These are phyloP conservation scores for Aspidiotus rigidus DNA, from an alignment of 2,888 invertebrate species.

Conservation along the genomic window DNA sequence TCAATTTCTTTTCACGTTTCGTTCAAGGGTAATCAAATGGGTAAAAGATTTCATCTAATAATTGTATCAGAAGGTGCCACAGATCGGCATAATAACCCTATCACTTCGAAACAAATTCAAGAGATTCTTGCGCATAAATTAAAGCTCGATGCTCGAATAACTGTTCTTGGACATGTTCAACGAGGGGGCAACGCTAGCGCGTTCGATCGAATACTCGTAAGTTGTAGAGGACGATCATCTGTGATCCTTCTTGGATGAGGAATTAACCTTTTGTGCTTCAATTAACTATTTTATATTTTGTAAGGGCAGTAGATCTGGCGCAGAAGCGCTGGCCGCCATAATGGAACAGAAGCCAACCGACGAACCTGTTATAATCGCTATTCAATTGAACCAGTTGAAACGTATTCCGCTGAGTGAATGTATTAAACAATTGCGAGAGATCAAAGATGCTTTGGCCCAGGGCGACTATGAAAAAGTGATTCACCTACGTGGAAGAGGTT, in stretches of 20 bases:
- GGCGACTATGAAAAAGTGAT: not conserved
- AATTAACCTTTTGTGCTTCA: too few relatives aligned
- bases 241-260: too few relatives aligned
- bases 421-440: constrained; percentile 4
- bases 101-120: constrained; percentile 84
- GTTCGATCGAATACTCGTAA: constrained; percentile 91
- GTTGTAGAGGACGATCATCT: constrained; percentile 37
- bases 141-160: constrained; percentile 92
- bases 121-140: constrained; percentile 80
- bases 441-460: not conserved
- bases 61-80: constrained; percentile 97
- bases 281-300: not conserved
- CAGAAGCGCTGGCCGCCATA: constrained; percentile 8
- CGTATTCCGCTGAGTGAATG: not conserved
- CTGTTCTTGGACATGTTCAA: constrained; percentile 97
- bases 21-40: constrained; percentile 67
- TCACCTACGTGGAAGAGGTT: constrained; percentile 17
- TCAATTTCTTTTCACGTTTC: not conserved
- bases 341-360: constrained; percentile 15
- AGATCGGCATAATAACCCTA: constrained; percentile 83
- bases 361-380: constrained; percentile 16
- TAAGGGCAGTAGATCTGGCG: constrained; percentile 25
- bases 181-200: constrained; percentile 97
- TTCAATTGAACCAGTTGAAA: not conserved
- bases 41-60: constrained; percentile 94